Base-by-base conservation (phyloP, 2,797 vertebrate genomes). In the Cetoscarus ocellatus region DNA sequence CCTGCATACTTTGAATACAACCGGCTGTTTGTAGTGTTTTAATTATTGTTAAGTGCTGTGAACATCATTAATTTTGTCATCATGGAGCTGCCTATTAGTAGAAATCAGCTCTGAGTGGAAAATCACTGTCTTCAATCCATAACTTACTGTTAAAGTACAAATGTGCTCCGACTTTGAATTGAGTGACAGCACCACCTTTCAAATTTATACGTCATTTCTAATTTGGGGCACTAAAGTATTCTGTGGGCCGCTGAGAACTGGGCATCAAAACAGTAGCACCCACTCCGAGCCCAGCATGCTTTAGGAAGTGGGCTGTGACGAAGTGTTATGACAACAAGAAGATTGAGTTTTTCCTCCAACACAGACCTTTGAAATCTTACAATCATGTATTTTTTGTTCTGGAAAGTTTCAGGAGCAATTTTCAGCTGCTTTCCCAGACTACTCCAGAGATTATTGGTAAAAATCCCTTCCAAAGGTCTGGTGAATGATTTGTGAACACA, bases 401-500 rank as follows among this genome's bases (percentile, higher is more conserved):
- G 35, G 73, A 50, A 38, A 71, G 38, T 54, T 70, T 70, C 15
- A 80, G 50, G 18, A 60, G 43, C 43, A 18, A 54, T 5, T 70
- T n/a, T 52, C 17, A 45, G 63, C 8, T 13, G 56, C n/a, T 7
- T 61, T 38, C 64, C 54, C 62, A 68, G 76, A 43, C 66, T 17
- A 53, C 48, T 61, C 84, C 57, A 19, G 61, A 38, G 49, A 80
- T 14, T 48, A 71, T 80, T 52, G 61, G 53, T 38, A 69, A 82
- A 86, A 72, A 70, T 36, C 71, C 19, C 17, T 68, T 77, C 74
- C 77, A 75, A 81, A 77, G 51, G 66, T 50, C 74, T 72, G 69
- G 86, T 89, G 57, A 92, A 90, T 91, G 75, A 91, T 89, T 90
- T 77, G 75, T 77, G 61, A 86, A 65, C 64, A 53, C 5, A 13